Base-by-base conservation (phyloP, 2,888 invertebrate species). In the Trissolcus japonicus region DNA sequence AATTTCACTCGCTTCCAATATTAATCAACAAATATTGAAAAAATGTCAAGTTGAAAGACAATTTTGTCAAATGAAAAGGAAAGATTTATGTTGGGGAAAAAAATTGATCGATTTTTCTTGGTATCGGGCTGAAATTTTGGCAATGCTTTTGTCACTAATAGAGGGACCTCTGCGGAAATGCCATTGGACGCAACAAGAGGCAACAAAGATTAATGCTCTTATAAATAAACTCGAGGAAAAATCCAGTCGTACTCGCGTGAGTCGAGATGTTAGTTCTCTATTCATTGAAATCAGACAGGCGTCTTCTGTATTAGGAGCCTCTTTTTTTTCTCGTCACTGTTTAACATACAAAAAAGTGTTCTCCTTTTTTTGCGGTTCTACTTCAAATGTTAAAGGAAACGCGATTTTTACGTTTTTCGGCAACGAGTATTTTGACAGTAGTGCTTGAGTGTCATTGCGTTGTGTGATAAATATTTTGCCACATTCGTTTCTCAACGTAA, bases 201-300 rank as follows among this genome's bases (percentile, higher is more conserved):
- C 63, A 68, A 74, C 72, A 80, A 84, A 82, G 84, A 85, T 85
- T 85, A 84, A 85, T 84, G 83, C 78, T 81, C 81, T 85, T 85
- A 85, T 86, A 86, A 86, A 86, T 86, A 85, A 85, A 84, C 83
- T 77, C 59, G 78, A 60, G 82, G 83, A 82, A 85, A 85, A 85
- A 84, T 83, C 81, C 81, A 81, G 80, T 78, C 65, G 46, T 54
- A 72, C 63, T 74, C 65, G 66, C 69, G 65, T 60, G 57, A 55
- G 65, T 60, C 51, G 68, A 59, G 55, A 54, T 60, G 40, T 61
- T 14, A 68, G 69, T 17, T 11, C 17, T 60, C 59, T 68, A 50
- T 63, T 77, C 76, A 68, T 77, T 71, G 71, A 76, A 69, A 72
- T 41, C 53, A 60, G 13, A 65, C 55, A 55, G 62, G n/a, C 65